phyloP scores from a whole-genome alignment of 1,140 invertebrate genomes.

The Littorina saxatilis region DNA sequence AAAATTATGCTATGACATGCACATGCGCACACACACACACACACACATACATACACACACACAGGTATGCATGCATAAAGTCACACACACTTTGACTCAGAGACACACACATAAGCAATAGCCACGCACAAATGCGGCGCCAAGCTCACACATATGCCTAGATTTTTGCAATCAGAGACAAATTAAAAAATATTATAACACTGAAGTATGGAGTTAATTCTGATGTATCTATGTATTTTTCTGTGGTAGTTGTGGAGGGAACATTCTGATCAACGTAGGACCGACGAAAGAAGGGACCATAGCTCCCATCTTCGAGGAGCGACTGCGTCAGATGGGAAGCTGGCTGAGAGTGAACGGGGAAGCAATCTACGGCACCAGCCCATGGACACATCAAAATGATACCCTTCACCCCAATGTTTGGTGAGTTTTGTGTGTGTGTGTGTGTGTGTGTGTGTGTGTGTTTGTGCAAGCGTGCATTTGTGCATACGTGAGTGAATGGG shows the following conservation, averaged over 20 bases:
- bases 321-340: conserved; percentile 81
- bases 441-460: too few species aligned
- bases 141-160: too few species aligned
- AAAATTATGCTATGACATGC: too few species aligned
- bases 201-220: not conserved
- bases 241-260: conserved; percentile 87
- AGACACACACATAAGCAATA: conserved; percentile 6
- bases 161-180: too few species aligned
- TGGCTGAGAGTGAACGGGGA: conserved; percentile 92
- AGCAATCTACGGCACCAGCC: conserved; percentile 88
- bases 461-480: too few species aligned
- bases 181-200: too few species aligned
- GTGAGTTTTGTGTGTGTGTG: too few species aligned
- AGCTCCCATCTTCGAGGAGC: conserved; percentile 91
- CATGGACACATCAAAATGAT: conserved; percentile 84
- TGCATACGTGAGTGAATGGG: too few species aligned
- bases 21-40: not conserved
- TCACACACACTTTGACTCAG: not conserved
- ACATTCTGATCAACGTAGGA: conserved; percentile 92
- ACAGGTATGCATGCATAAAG: not conserved
- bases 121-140: too few species aligned
- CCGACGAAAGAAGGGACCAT: conserved; percentile 94
- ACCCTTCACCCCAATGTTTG: conserved; percentile 81
- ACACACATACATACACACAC: not conserved
- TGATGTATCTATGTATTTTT: not conserved